phyloP scores from a whole-genome alignment of 2,888 invertebrate species.

The Epistrophe grossulariae region DNA sequence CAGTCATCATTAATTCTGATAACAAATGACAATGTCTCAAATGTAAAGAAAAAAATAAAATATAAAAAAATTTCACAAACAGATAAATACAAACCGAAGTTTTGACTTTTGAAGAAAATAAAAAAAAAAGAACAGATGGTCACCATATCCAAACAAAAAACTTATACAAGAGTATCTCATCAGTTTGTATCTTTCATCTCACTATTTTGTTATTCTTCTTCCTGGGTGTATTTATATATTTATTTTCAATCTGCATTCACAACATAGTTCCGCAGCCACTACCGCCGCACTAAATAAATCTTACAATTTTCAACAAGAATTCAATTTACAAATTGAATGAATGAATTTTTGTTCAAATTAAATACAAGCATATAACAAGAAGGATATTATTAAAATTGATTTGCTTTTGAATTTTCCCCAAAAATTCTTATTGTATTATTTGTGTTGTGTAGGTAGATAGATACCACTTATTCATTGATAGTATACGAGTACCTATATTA shows the following conservation, averaged over 20 bases:
- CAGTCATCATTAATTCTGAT: too few relatives aligned
- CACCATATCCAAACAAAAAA: background rate
- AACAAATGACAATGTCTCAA: too few relatives aligned
- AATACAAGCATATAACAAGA: conserved; percentile 9
- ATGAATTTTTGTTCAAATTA: conserved; percentile 60
- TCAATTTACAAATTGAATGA: conserved; percentile 52
- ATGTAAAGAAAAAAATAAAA: too few relatives aligned
- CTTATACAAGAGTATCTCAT: background rate
- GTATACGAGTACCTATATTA: too few relatives aligned
- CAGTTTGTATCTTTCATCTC: conserved; percentile 12
- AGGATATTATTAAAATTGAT: conserved; percentile 8
- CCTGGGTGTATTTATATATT: conserved; percentile 28
- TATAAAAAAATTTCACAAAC: too few relatives aligned
- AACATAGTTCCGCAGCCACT: background rate
- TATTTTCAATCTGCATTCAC: conserved; percentile 43
- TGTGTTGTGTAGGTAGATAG: background rate
- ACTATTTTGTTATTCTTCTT: conserved; percentile 13
- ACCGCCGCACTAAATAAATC: conserved; percentile 19
- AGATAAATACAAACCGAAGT: too few relatives aligned
- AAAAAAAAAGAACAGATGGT: background rate
- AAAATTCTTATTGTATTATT: background rate
- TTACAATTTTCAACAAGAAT: conserved; percentile 5
- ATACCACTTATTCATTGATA: too few relatives aligned
- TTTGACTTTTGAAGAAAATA: too few relatives aligned
- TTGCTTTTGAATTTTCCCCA: background rate